A percentile compares a stretch with the other conserved stretches of the same genome.
These are phyloP conservation scores for Sander lucioperca DNA, from an alignment of 2,113 vertebrate genomes.

Conservation along the genomic window DNA sequence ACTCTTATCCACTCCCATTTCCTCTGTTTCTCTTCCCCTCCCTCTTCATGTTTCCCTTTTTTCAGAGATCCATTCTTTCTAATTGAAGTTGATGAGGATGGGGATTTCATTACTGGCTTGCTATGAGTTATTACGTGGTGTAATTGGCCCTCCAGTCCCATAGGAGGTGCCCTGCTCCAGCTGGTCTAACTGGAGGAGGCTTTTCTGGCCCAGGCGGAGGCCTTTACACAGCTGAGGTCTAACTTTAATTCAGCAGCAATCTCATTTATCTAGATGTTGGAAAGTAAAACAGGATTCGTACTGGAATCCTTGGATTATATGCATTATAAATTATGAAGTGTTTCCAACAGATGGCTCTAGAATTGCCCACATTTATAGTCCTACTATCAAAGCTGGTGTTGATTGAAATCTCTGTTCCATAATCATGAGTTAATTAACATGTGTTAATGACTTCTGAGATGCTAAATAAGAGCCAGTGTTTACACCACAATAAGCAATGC, in stretches of 20 bases:
- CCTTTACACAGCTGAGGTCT: conserved; percentile 55
- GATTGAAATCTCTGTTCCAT: conserved; percentile 64
- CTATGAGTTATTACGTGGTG: conserved; percentile 83
- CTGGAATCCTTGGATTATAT: conserved; percentile 49
- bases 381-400: conserved; percentile 42
- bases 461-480: conserved; percentile 62
- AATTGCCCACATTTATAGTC: conserved; percentile 33
- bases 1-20: conserved; percentile 49
- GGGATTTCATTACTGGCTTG: conserved; percentile 81
- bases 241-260: conserved; percentile 14
- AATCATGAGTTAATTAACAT: conserved; percentile 75
- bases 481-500: conserved; percentile 58
- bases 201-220: conserved; percentile 60
- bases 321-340: conserved; percentile 9
- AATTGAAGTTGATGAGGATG: conserved; percentile 82
- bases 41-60: conserved; percentile 30
- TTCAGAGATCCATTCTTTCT: conserved; percentile 73
- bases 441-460: conserved; percentile 68
- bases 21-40: conserved; percentile 46
- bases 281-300: conserved; percentile 52
- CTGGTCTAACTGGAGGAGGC: conserved; percentile 71
- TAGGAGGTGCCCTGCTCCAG: conserved; percentile 83
- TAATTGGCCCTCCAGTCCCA: conserved; percentile 86
- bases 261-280: background rate
- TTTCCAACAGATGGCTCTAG: conserved; percentile 38